Conservation (phyloP, 2,113 vertebrate species). For the Microtus ochrogaster region DNA sequence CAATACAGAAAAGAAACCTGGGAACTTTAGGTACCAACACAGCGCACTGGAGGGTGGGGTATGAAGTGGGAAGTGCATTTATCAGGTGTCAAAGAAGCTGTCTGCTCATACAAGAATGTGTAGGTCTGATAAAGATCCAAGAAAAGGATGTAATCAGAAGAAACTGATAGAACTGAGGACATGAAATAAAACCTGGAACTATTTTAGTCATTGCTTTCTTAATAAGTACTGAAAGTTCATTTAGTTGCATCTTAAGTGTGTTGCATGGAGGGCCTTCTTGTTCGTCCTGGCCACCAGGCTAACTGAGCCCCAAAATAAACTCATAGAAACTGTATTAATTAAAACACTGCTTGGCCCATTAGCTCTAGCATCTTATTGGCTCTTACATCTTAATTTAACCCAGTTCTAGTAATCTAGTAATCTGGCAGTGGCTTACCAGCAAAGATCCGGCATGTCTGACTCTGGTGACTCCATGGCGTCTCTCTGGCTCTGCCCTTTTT, state of each 20-base stretch:
- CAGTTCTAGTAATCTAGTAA: too few species aligned
- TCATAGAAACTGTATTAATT: too few species aligned
- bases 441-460: too few species aligned
- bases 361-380: too few species aligned
- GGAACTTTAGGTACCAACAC: neutral
- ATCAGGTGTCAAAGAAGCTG: neutral
- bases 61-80: neutral
- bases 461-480: too few species aligned
- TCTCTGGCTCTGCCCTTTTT: too few species aligned
- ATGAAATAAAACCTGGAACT: neutral
- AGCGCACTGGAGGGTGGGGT: neutral
- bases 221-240: neutral
- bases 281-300: too few species aligned
- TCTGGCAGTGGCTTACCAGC: too few species aligned
- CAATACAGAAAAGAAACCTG: neutral
- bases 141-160: neutral
- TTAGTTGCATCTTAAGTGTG: neutral
- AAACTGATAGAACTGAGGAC: neutral
- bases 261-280: too few species aligned
- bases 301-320: too few species aligned
- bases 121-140: neutral
- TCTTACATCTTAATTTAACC: too few species aligned
- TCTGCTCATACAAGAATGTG: neutral
- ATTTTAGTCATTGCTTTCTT: neutral
- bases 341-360: too few species aligned